Conservation (phyloP, 2,797 vertebrate genomes). For the Typhlichthys eigenmanni region DNA sequence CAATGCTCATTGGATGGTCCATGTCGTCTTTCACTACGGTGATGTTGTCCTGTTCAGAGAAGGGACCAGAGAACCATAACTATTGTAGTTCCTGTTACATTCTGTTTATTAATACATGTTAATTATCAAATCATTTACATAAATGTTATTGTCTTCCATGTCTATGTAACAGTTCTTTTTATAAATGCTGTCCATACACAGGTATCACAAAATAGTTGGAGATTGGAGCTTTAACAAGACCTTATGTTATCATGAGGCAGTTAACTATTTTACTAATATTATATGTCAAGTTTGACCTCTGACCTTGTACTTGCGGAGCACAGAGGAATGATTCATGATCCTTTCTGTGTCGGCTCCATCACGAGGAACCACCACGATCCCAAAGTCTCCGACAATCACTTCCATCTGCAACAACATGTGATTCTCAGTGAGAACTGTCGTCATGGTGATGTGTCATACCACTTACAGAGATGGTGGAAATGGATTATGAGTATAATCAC, state of each 20-base stretch:
- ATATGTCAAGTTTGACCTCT: not conserved
- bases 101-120: no score
- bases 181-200: no score
- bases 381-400: slow-evolving; percentile 96
- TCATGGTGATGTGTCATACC: no score
- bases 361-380: slow-evolving; percentile 95
- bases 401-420: slow-evolving; percentile 85
- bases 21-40: slow-evolving; percentile 87
- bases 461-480: no score
- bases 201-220: no score
- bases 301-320: slow-evolving; percentile 96
- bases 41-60: slow-evolving; percentile 86
- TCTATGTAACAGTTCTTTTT: no score
- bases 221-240: no score
- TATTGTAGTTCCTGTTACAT: not conserved
- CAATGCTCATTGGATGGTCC: slow-evolving; percentile 92
- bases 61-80: not conserved
- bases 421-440: no score
- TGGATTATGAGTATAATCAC: no score
- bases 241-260: no score
- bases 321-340: slow-evolving; percentile 96
- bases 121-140: no score
- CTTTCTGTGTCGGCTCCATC: slow-evolving; percentile 90
- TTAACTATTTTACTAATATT: not conserved
- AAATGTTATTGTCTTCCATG: no score